These are phyloP conservation scores for Echinometra lucunter DNA, from an alignment of 53 echinoderm and acorn worm genomes.

Conservation along the genomic window DNA sequence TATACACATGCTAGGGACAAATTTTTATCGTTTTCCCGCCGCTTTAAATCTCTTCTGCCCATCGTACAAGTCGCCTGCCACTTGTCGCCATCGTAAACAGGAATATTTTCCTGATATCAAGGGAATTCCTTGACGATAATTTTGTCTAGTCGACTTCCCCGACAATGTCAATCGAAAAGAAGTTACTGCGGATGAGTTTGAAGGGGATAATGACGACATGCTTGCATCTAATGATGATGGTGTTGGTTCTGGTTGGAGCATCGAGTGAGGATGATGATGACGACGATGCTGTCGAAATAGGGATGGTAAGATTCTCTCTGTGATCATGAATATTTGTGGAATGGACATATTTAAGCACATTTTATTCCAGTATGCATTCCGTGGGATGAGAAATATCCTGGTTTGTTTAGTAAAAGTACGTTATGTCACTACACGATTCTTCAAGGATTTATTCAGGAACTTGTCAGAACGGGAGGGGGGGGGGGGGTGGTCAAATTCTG, in stretches of 20 bases:
- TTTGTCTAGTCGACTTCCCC: not conserved
- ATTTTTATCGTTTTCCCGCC: not conserved
- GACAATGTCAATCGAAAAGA: not conserved
- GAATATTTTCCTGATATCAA: not conserved
- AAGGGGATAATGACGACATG: not conserved
- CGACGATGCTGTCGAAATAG: conserved; percentile 23
- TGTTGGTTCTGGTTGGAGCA: conserved; percentile 18
- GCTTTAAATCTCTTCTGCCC: not conserved
- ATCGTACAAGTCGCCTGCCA: not conserved
- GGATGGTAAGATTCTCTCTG: conserved; percentile 34
- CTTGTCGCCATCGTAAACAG: not conserved
- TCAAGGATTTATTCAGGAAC: too few species aligned
- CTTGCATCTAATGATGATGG: conserved; percentile 12
- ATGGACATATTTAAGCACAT: not conserved
- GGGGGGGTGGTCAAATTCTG: too few species aligned
- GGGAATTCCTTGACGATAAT: not conserved
- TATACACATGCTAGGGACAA: not conserved
- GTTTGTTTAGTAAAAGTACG: not conserved
- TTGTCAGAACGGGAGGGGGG: too few species aligned
- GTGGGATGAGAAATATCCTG: not conserved
- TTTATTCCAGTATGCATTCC: not conserved
- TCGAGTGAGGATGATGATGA: conserved; percentile 46
- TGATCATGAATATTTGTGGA: not conserved
- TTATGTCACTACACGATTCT: too few species aligned
- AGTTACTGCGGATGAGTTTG: not conserved